Evolutionary conservation across 2,888 invertebrate genomes (phyloP), one percentile per base, ranked within the genome.

Genomic region (Nomada fucata): DNA sequence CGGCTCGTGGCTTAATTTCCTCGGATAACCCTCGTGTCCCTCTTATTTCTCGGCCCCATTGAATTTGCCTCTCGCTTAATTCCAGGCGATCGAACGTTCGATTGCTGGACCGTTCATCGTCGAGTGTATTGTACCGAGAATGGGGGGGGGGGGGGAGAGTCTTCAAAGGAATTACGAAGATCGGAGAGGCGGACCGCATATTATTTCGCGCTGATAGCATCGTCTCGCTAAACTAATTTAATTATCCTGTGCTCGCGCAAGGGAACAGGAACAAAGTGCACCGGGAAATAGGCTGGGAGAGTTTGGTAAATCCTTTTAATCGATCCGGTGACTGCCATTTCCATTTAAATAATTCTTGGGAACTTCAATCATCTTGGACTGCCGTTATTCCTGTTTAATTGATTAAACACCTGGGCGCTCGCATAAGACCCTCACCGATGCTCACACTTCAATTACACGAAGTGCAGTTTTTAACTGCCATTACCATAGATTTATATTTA

Each of bases 181-280:
- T 84, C 79, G 67, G 65, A 57, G 76, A 57, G 79, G 76, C 76
- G 73, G 23, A 69, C 73, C 69, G 70, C 72, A 55, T 75, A 84
- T 81, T 85, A 81, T 85, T 85, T 81, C 78, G 64, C 57, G 57
- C 69, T n/a, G 75, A 67, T 65, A 23, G 74, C 55, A 50, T 75
- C 55, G 57, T 67, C 69, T 53, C 75, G 59, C 36, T 42, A 55
- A 76, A 83, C 71, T 80, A 88, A 87, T 87, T 84, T 69, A 83
- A 87, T 87, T 87, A 85, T 74, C 53, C 11, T 7, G 36, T 26
- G 26, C 36, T n/a, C 69, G 64, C 52, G 36, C 53, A 23, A 23
- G 44, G 50, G 20, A 61, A 53, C 52, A 15, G 23, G 65, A 63
- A 52, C 63, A 57, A 64, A 50, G 60, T 55, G 72, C 57, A 59